A percentile compares a stretch with the other conserved stretches of the same genome.
Conservation (phyloP, 2,113 vertebrate species). For the Oncorhynchus masou region DNA sequence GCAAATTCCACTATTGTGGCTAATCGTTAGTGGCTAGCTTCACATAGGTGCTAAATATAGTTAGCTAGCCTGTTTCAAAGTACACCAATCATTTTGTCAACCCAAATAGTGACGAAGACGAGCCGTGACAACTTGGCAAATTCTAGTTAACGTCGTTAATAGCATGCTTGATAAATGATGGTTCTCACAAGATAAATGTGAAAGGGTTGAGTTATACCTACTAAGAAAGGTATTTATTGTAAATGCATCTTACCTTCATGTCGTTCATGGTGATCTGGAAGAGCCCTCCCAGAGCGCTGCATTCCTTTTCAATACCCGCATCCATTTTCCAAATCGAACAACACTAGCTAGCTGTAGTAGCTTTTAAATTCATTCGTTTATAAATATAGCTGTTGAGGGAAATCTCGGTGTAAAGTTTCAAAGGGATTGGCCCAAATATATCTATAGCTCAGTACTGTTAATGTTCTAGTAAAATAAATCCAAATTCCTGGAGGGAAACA, state of each 20-base stretch:
- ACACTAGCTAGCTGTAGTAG: neutral
- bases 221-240: neutral
- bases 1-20: no score
- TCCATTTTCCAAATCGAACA: constrained; percentile 73
- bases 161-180: no score
- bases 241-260: constrained; percentile 74
- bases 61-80: no score
- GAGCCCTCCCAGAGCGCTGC: constrained; percentile 82
- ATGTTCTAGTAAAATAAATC: neutral
- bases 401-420: neutral
- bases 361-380: neutral
- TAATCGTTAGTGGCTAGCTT: no score
- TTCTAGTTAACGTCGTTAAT: no score
- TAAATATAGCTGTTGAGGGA: neutral
- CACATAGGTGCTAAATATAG: no score
- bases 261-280: constrained; percentile 85
- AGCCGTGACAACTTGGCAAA: no score
- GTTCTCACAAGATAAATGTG: no score
- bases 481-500: constrained; percentile 9
- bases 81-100: no score
- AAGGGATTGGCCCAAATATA: neutral
- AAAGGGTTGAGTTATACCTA: no score
- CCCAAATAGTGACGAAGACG: no score
- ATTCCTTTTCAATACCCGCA: constrained; percentile 83
- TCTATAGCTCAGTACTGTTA: neutral